Conservation (phyloP, 2,113 vertebrate species). For the Fukomys damarensis region DNA sequence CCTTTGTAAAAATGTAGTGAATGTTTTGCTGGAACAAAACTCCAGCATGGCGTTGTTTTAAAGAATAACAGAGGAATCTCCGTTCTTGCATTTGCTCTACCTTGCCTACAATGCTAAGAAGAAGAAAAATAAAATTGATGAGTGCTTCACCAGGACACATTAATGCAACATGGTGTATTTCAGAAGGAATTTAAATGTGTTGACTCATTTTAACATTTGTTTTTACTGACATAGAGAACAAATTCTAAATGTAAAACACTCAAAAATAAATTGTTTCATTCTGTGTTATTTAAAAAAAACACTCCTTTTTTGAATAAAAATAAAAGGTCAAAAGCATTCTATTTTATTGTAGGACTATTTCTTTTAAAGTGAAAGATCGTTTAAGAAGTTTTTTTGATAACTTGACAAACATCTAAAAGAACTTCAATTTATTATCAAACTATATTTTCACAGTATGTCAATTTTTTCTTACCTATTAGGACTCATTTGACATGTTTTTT, state of each 20-base stretch:
- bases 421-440: background rate
- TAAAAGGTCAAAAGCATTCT: conserved; percentile 15
- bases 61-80: background rate
- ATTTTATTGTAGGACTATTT: conserved; percentile 2
- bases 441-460: background rate
- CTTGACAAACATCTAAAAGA: background rate
- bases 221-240: conserved; percentile 68
- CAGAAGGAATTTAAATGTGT: conserved; percentile 32
- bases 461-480: background rate
- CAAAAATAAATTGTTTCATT: conserved; percentile 52
- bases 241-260: conserved; percentile 60
- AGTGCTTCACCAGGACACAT: background rate
- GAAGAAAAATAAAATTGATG: background rate
- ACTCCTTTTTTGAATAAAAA: conserved; percentile 60
- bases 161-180: conserved; percentile 5
- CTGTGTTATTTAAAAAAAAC: conserved; percentile 54
- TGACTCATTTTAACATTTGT: conserved; percentile 65
- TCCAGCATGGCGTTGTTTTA: background rate
- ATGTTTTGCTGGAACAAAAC: background rate
- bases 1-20: conserved; percentile 26
- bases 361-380: background rate
- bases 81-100: background rate
- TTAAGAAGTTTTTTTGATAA: background rate
- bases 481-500: background rate
- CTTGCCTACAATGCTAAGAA: background rate